Percentiles rank a stretch among this genome's conserved stretches.
Evolutionary conservation across 2,113 vertebrate species (phyloP).

Genomic region (Regulus satrapa): DNA sequence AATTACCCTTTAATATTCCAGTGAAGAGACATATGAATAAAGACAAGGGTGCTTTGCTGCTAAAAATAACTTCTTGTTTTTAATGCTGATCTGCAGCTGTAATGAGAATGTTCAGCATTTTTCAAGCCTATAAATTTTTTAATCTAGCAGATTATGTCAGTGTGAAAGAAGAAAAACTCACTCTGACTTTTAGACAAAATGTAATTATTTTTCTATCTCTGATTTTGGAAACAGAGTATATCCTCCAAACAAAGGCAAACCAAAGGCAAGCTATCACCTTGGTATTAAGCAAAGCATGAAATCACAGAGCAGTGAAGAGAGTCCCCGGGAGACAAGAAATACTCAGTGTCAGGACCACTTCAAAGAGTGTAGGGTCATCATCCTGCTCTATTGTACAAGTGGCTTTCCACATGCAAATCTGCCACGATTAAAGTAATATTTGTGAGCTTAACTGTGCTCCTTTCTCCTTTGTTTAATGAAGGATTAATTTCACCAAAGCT

Average conservation of each 20-base stretch:
- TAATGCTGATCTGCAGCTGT: not conserved
- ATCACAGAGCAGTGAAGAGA: not conserved
- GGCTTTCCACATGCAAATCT: not conserved
- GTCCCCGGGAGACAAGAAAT: not conserved
- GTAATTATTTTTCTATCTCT: not conserved
- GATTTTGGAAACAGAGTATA: not conserved
- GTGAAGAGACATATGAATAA: not conserved
- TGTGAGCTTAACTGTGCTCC: not conserved
- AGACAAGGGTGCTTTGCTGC: not conserved
- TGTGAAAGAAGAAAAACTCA: not conserved
- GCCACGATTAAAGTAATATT: not conserved
- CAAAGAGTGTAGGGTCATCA: not conserved
- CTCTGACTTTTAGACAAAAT: not conserved
- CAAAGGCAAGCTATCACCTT: not conserved
- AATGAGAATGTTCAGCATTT: conserved; percentile 1
- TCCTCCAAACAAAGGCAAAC: not conserved
- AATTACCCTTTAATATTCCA: conserved; percentile 33
- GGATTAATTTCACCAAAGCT: not conserved
- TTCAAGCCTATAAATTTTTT: not conserved
- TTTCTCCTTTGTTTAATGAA: not conserved
- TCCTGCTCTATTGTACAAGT: not conserved
- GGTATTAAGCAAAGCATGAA: not conserved
- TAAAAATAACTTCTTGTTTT: conserved; percentile 40
- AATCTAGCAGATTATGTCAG: not conserved
- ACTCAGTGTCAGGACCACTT: not conserved